These are phyloP conservation scores for Acanthoscelides obtectus DNA, from an alignment of 2,888 invertebrate species.

Conservation along the genomic window DNA sequence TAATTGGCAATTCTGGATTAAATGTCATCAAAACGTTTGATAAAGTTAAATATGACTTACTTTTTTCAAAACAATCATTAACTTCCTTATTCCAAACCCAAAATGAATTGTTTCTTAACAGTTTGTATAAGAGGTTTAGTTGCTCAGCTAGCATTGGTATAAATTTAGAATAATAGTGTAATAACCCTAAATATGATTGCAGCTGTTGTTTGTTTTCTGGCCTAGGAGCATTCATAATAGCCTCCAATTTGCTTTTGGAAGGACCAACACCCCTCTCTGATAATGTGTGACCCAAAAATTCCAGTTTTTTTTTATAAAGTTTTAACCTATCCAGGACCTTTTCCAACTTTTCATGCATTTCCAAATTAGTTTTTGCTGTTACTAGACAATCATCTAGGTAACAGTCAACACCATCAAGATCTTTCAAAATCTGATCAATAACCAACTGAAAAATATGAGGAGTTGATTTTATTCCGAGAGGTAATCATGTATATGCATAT, in stretches of 20 bases:
- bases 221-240: slow-evolving; percentile 9
- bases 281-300: slow-evolving; percentile 26
- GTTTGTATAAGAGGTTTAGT: slow-evolving; percentile 18
- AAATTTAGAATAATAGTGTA: slow-evolving; percentile 21
- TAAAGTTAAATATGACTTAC: slow-evolving; percentile 22
- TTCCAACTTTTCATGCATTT: slow-evolving; percentile 6
- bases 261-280: slow-evolving; percentile 14
- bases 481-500: neutral
- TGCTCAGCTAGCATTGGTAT: slow-evolving; percentile 21
- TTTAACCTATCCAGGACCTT: slow-evolving; percentile 18
- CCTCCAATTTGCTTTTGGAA: slow-evolving; percentile 10
- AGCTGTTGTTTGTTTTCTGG: slow-evolving; percentile 13
- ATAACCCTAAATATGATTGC: slow-evolving; percentile 10
- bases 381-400: slow-evolving; percentile 2
- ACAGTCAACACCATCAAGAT: neutral
- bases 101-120: too few species aligned
- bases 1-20: slow-evolving; percentile 22
- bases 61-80: slow-evolving; percentile 18
- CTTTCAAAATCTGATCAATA: neutral
- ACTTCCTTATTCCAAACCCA: too few species aligned
- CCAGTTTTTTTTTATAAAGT: slow-evolving; percentile 23
- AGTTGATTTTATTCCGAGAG: neutral
- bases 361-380: neutral
- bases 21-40: slow-evolving; percentile 20
- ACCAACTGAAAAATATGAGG: slow-evolving; percentile 1